Evolutionary conservation across 2,888 invertebrate species (phyloP).

Genomic region (Torymus tubicola): DNA sequence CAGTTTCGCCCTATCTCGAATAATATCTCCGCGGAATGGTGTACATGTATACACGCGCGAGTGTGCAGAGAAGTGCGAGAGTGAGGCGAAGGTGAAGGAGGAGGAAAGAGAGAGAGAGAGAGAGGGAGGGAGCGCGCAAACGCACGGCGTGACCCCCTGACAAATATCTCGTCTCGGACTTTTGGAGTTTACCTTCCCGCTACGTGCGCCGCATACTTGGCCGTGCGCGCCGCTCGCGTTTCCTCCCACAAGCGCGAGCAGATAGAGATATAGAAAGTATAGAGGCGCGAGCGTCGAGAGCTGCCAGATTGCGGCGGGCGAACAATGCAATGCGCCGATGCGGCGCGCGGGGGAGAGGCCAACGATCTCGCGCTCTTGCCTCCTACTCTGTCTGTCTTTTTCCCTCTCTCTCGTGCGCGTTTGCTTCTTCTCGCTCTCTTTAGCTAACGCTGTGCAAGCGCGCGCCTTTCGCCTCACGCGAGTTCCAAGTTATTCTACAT

Average conservation of each 20-base stretch:
- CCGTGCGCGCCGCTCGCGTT: neutral
- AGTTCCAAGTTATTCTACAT: slow-evolving; percentile 3
- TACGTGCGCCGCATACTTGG: slow-evolving; percentile 62
- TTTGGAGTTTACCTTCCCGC: slow-evolving; percentile 63
- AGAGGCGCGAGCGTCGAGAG: neutral
- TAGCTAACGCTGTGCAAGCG: neutral
- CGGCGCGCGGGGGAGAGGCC: slow-evolving; percentile 8
- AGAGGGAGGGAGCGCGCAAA: too few relatives aligned
- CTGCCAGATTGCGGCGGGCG: slow-evolving; percentile 51
- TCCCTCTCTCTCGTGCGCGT: neutral
- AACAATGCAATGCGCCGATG: slow-evolving; percentile 38
- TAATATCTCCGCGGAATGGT: neutral
- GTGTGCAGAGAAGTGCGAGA: too few relatives aligned
- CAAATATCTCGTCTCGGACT: slow-evolving; percentile 65
- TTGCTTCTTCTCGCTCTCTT: too few relatives aligned
- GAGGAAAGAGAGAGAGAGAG: too few relatives aligned
- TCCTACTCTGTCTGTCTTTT: too few relatives aligned
- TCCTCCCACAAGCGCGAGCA: neutral
- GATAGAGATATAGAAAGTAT: slow-evolving; percentile 10
- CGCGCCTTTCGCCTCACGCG: neutral
- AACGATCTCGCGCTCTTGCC: slow-evolving; percentile 20
- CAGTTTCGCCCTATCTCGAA: slow-evolving; percentile 7
- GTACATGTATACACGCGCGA: too few relatives aligned
- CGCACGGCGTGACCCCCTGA: slow-evolving; percentile 55
- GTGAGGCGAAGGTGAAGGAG: neutral